Evolutionary conservation across 2,113 vertebrate genomes (phyloP), one percentile per base, ranked within the genome.

Genomic region (Fukomys damarensis): DNA sequence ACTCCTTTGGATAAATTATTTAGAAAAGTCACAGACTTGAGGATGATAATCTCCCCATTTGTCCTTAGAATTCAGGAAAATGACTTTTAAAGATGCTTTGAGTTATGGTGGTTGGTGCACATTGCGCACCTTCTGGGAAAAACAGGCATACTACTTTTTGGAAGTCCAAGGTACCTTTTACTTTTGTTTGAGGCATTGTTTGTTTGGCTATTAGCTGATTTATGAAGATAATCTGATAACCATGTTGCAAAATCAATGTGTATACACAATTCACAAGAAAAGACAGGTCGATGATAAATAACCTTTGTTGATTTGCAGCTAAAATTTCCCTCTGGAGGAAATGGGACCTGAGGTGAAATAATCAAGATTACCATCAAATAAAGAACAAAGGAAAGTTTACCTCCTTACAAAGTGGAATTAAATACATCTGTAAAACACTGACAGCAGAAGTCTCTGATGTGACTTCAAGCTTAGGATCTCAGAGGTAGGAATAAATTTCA

Each of bases 221-320:
- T 98, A 96, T 92, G 63, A 94, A 91, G 86, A 98, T 97, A 97
- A 97, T 98, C 95, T 97, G 97, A 95, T 98, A 97, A 97, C 61
- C 7, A 9, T 89, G 89, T 89, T 97, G 72, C 87, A 96, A 97
- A 98, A 98, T 98, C 92, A 96, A 97, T 98, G 83, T 63, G 58
- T 95, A 5, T 81, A 26, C 92, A 93, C 84, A 80, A 74, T 97
- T 41, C 74, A 41, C 35, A 89, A 96, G 93, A 94, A 98, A 96
- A 97, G 94, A 94, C 77, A 95, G 89, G 65, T 91, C 46, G 63
- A 56, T 89, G 95, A 97, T 92, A 82, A 98, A 97, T 95, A 97
- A 94, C 83, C 95, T 89, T 93, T 56, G 16, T 79, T 89, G 76
- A 94, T 97, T 97, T 98, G n/a, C 80, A 97, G 95, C 83, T 96